These are phyloP conservation scores for Belgica antarctica DNA, from an alignment of 2,888 invertebrate species.

Conservation along the genomic window DNA sequence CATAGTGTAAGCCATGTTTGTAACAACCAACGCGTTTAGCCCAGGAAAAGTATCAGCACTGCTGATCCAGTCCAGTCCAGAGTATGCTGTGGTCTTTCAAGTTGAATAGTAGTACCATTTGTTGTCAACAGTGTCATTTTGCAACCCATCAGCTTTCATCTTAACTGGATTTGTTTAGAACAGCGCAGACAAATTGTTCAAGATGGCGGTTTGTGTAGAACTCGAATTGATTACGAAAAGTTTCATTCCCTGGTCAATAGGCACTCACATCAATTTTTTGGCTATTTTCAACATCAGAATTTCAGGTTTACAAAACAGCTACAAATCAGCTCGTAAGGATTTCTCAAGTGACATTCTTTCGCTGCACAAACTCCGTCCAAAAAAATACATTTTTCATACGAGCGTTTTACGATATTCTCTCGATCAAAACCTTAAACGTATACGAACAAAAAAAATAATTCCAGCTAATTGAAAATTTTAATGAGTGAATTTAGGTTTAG, in stretches of 20 bases:
- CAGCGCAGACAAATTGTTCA: not conserved
- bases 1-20: not conserved
- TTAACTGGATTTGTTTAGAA: not conserved
- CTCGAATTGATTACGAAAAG: not conserved
- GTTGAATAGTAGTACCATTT: not conserved
- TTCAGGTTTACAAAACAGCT: not conserved
- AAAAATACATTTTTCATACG: too few species aligned
- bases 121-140: not conserved
- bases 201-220: not conserved
- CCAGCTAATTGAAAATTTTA: too few species aligned
- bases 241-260: not conserved
- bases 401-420: not conserved
- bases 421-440: too few species aligned
- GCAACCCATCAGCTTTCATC: not conserved
- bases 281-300: not conserved
- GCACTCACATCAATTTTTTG: not conserved
- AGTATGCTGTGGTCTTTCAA: not conserved
- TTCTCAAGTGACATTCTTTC: too few species aligned
- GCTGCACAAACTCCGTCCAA: too few species aligned
- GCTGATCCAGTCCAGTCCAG: not conserved
- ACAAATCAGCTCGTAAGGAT: too few species aligned
- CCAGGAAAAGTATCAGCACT: not conserved
- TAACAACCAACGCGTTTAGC: not conserved
- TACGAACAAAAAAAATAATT: too few species aligned
- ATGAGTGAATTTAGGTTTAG: too few species aligned